phyloP scores from a whole-genome alignment of 2,797 vertebrate species.

The Oreochromis grahami region DNA sequence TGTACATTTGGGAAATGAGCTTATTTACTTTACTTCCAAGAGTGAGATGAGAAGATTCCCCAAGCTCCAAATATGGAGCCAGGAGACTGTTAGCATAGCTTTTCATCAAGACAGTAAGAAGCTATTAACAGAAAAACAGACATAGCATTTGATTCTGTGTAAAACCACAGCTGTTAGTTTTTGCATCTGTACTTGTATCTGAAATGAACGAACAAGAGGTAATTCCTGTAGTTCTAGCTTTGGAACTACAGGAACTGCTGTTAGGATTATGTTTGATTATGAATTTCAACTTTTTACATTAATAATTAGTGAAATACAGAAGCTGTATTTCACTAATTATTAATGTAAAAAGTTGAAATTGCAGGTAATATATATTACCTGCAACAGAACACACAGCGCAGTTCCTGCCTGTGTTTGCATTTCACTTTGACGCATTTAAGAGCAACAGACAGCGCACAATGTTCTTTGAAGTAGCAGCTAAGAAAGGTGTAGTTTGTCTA shows the following conservation, averaged over 20 bases:
- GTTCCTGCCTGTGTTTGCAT: neutral
- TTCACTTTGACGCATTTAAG: neutral
- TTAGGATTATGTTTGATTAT: neutral
- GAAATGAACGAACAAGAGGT: neutral
- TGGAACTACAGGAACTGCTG: neutral
- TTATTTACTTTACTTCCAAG: neutral
- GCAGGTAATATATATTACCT: neutral
- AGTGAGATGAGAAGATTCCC: neutral
- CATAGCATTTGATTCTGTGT: neutral
- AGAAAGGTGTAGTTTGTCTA: no score
- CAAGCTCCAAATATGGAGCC: neutral
- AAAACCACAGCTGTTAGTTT: neutral
- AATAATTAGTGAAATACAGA: no score
- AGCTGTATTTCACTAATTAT: no score
- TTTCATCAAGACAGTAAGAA: neutral
- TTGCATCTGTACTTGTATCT: neutral
- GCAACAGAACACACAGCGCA: neutral
- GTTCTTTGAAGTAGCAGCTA: no score
- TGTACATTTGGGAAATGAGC: neutral
- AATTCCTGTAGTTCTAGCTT: neutral
- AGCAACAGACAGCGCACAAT: neutral
- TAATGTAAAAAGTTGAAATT: no score
- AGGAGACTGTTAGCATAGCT: neutral
- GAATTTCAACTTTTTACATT: neutral
- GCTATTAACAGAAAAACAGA: neutral